A percentile compares a stretch with the other conserved stretches of the same genome.
phyloP scores from a whole-genome alignment of 2,113 vertebrate genomes.

The Probosciger aterrimus region DNA sequence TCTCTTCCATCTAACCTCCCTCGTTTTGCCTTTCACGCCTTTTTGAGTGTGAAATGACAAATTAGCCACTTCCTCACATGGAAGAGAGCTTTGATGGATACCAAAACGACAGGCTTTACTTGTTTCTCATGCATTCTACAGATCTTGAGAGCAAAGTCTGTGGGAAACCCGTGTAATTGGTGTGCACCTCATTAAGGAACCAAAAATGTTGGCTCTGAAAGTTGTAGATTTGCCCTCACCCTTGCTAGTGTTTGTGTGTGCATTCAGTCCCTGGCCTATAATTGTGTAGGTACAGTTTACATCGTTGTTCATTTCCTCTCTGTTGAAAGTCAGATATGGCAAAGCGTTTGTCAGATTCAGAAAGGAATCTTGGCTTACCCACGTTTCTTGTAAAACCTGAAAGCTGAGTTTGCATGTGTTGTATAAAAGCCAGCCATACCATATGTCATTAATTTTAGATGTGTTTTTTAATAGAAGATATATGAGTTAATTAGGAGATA shows the following conservation, averaged over 20 bases:
- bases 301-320: constrained; percentile 9
- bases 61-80: constrained; percentile 73
- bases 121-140: constrained; percentile 65
- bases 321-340: background rate
- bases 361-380: constrained; percentile 21
- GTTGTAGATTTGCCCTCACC: background rate
- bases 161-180: constrained; percentile 39
- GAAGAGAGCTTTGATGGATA: constrained; percentile 68
- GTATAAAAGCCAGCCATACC: constrained; percentile 2
- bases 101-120: constrained; percentile 56
- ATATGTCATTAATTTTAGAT: constrained; percentile 53
- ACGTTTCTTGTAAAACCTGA: background rate
- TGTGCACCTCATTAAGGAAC: constrained; percentile 18
- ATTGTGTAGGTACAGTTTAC: background rate
- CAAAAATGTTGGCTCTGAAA: background rate
- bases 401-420: constrained; percentile 41
- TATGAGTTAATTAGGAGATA: constrained; percentile 56
- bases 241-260: background rate
- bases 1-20: background rate
- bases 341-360: background rate
- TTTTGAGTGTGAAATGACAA: constrained; percentile 77
- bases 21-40: constrained; percentile 66
- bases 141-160: constrained; percentile 50
- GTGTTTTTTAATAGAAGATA: constrained; percentile 32
- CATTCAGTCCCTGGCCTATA: background rate